phyloP scores from a whole-genome alignment of 2,797 vertebrate species.

The Anguilla megastoma region DNA sequence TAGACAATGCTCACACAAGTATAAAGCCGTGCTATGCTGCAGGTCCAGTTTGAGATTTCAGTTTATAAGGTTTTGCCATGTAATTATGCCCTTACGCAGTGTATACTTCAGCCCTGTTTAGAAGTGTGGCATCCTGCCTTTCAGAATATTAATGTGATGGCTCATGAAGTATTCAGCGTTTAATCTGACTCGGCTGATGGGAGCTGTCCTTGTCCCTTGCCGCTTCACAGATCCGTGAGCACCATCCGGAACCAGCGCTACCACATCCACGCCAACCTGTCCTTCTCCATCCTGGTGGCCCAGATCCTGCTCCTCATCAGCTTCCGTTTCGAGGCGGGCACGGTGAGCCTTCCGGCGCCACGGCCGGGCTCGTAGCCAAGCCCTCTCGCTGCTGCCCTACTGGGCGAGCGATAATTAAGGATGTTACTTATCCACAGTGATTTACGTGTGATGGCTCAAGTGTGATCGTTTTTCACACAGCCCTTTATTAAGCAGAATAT shows the following conservation, averaged over 20 bases:
- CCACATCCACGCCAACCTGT: conserved; percentile 96
- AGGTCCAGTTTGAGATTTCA: background rate
- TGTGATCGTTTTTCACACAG: background rate
- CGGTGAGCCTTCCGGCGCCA: conserved; percentile 67
- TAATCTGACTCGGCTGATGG: background rate
- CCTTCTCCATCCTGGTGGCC: conserved; percentile 88
- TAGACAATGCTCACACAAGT: background rate
- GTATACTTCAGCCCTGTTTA: background rate
- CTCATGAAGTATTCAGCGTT: conserved; percentile 1
- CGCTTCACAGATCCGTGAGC: conserved; percentile 84
- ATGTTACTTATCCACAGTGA: background rate
- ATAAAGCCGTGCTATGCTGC: background rate
- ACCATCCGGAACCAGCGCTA: conserved; percentile 95
- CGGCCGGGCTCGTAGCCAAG: background rate
- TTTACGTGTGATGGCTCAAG: background rate
- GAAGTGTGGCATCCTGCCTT: conserved; percentile 14
- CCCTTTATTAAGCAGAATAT: background rate
- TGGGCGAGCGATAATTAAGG: background rate
- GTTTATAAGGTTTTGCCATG: background rate
- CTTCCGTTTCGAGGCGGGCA: conserved; percentile 81
- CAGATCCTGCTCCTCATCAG: conserved; percentile 91
- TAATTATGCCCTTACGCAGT: background rate
- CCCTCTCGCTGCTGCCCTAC: background rate
- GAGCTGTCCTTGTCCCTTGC: conserved; percentile 13
- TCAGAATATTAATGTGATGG: background rate